Base-by-base conservation (phyloP, 2,113 vertebrate genomes). In the Apeltes quadracus region DNA sequence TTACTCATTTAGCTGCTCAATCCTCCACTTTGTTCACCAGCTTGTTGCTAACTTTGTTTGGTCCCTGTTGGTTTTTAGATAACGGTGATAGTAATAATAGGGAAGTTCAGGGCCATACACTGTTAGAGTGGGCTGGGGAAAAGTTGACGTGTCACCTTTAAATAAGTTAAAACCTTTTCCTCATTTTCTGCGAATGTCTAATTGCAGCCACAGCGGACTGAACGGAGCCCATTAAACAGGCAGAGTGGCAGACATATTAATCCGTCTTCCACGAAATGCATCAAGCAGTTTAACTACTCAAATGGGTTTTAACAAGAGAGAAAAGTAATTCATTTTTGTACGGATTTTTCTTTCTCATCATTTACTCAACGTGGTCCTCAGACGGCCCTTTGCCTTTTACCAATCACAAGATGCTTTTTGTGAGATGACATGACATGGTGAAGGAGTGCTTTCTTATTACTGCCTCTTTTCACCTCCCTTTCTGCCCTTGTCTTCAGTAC, bases 241-340 rank as follows among this genome's bases (percentile, higher is more conserved):
- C 29, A 57, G 34, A 25, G 46, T 22, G 0, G 0, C 6, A 4
- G 48, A 65, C 13, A 41, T 41, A 43, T 66, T 0, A 16, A 22
- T 59, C 1, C 0, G 0, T 38, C 12, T 22, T 22, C 36, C 41
- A 44, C 41, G 32, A 43, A 41, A 82, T 43, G 76, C 29, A 70
- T 67, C 41, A 78, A 51, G 41, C 36, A 43, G 27, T 66, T 70
- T 38, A 51, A 46, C 18, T 16, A 20, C 25, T 23, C 34, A 32
- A 22, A 10, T 46, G 0, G 44, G 36, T 7, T n/a, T 50, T 34
- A 46, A 38, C 58, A 51, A 23, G 1, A 63, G 57, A 56, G 12
- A 7, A 50, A 41, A 34, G 32, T 13, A 5, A 9, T 61, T 66
- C 25, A 46, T 43, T 41, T 5, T 50, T 68, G n/a, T 7, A 7